These are phyloP conservation scores for Campaea margaritaria DNA, from an alignment of 2,888 invertebrate genomes.

Conservation along the genomic window DNA sequence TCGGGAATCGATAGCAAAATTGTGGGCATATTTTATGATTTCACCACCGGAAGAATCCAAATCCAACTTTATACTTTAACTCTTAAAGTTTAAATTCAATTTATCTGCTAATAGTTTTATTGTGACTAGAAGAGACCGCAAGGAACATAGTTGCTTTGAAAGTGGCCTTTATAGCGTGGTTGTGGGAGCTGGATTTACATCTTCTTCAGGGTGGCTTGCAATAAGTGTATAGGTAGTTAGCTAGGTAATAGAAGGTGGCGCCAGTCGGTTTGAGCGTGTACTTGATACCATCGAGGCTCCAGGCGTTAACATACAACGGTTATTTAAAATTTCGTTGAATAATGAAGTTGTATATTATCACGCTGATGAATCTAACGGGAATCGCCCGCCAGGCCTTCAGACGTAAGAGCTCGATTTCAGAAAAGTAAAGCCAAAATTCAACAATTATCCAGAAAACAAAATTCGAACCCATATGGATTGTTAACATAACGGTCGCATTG, in stretches of 20 bases:
- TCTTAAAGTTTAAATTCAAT: constrained; percentile 36
- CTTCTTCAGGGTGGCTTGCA: constrained; percentile 61
- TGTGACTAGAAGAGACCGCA: constrained; percentile 58
- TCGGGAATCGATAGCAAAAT: constrained; percentile 81
- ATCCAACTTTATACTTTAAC: constrained; percentile 11
- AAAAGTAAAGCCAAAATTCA: too few species aligned
- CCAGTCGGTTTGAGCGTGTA: constrained; percentile 63
- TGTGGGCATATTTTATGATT: constrained; percentile 76
- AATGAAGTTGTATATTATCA: constrained; percentile 38
- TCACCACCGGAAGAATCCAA: constrained; percentile 39
- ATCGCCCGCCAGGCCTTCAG: too few species aligned
- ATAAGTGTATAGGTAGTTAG: constrained; percentile 52
- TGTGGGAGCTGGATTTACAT: constrained; percentile 64
- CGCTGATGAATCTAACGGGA: constrained; percentile 4
- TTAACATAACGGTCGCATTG: too few species aligned
- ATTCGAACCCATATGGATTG: too few species aligned
- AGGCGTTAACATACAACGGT: constrained; percentile 64
- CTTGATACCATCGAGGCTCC: constrained; percentile 72
- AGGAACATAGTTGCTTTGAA: constrained; percentile 63
- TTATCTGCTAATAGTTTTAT: constrained; percentile 46
- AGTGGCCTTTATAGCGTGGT: constrained; percentile 63
- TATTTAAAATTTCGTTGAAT: constrained; percentile 63
- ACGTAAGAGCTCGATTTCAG: too few species aligned
- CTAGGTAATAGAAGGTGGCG: constrained; percentile 71
- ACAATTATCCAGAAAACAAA: too few species aligned